Conservation (phyloP, 1,140 invertebrate species). For the Eurosta solidaginis region DNA sequence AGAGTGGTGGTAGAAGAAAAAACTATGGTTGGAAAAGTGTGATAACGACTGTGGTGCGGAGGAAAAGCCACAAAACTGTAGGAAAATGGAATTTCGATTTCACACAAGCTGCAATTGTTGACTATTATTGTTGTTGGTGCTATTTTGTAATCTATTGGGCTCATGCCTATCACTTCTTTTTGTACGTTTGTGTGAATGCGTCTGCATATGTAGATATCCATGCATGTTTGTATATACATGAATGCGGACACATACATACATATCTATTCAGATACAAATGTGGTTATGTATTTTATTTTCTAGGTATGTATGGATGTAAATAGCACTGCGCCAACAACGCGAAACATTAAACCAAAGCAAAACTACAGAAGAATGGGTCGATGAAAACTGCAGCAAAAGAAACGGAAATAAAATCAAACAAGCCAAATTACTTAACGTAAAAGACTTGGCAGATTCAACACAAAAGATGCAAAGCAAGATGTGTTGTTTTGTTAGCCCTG, state of each 20-base stretch:
- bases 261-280: background rate
- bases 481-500: background rate
- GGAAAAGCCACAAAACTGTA: constrained; percentile 17
- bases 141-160: constrained; percentile 14
- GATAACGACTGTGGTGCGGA: background rate
- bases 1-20: background rate
- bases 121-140: background rate
- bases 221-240: background rate
- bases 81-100: constrained; percentile 28
- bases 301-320: too few relatives aligned
- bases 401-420: background rate
- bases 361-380: background rate
- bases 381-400: constrained; percentile 1
- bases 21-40: background rate
- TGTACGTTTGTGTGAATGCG: background rate
- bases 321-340: constrained; percentile 1
- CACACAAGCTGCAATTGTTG: constrained; percentile 6
- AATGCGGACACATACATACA: background rate
- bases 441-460: background rate
- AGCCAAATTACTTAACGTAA: background rate
- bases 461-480: background rate
- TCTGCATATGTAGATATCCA: background rate
- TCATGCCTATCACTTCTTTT: background rate
- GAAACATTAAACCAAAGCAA: constrained; percentile 1
- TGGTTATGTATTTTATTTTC: too few relatives aligned